Evolutionary conservation across 1,140 invertebrate species (phyloP).

Genomic region (Diorhabda sublineata): DNA sequence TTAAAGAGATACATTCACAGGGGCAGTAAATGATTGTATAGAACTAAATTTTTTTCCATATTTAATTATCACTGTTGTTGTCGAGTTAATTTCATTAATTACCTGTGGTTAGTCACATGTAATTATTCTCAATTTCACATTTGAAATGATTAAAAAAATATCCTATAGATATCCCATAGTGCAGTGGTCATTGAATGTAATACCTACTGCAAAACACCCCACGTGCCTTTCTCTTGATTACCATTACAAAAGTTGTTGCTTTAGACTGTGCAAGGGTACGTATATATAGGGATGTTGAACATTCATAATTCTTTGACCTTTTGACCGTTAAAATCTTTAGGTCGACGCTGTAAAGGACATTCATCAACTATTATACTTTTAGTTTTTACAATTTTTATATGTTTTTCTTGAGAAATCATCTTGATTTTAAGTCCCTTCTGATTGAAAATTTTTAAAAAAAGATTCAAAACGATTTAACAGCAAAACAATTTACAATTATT

Average conservation of each 20-base stretch:
- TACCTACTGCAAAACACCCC: not conserved
- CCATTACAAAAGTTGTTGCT: not conserved
- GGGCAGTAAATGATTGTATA: too few species aligned
- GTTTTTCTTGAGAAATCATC: too few species aligned
- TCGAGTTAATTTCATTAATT: slow-evolving; percentile 10
- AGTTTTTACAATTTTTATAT: too few species aligned
- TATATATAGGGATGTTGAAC: not conserved
- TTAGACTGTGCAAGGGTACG: not conserved
- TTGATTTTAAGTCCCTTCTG: too few species aligned
- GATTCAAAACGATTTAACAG: too few species aligned
- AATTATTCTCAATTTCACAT: not conserved
- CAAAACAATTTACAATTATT: too few species aligned
- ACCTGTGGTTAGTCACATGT: slow-evolving; percentile 5
- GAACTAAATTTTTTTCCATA: too few species aligned
- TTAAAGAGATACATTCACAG: too few species aligned
- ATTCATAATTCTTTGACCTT: not conserved
- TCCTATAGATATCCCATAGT: not conserved
- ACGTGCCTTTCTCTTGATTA: not conserved
- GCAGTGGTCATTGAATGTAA: slow-evolving; percentile 2
- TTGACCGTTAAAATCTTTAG: not conserved
- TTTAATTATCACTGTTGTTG: not conserved
- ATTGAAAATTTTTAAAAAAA: too few species aligned
- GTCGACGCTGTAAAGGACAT: too few species aligned
- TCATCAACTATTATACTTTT: too few species aligned
- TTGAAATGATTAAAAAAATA: not conserved